Evolutionary conservation across 2,797 vertebrate species (phyloP), one percentile per base, ranked within the genome.

Genomic region (Eulemur mongoz): DNA sequence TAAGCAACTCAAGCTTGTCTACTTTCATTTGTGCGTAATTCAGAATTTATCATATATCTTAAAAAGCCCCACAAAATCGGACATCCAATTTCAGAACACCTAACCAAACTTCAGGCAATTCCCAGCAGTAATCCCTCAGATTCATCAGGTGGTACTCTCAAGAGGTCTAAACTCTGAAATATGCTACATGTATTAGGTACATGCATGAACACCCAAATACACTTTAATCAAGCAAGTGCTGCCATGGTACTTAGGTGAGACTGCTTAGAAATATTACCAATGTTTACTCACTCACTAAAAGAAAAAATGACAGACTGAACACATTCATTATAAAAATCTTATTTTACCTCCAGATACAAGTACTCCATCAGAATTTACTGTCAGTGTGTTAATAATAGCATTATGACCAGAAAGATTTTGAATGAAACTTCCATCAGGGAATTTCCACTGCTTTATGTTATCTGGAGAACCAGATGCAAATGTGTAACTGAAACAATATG

Each of bases 401-500:
- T 99, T 99, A 98, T 99, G 99, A 89, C 99, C 99, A 0, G 99
- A 99, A 48, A 99, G 99, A 97, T 99, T 99, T 98, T 99, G 99
- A 98, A 99, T 99, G 97, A 99, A 99, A 97, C 98, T 99, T 97
- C 99, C 99, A 87, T 99, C 99, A 12, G 99, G 99, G 98, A 99
- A 99, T 98, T 99, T 99, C 99, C 99, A 99, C 98, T 99, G 99
- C 65, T 99, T 99, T 98, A 99, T 99, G 98, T 99, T 99, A 98
- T 99, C 99, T n/a, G 99, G 99, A 96, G 99, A 99, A 91, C 99
- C 99, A 84, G 99, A 99, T 6, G 99, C 99, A 98, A 99, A 99
- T 0, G 99, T 99, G 96, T 99, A 99, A 98, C 99, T 99, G 98
- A 94, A 99, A 98, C 38, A 98, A 98, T 86, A 97, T 65, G 83